Base-by-base conservation (phyloP, 2,888 invertebrate genomes). In the Lasioglossum calceatum region DNA sequence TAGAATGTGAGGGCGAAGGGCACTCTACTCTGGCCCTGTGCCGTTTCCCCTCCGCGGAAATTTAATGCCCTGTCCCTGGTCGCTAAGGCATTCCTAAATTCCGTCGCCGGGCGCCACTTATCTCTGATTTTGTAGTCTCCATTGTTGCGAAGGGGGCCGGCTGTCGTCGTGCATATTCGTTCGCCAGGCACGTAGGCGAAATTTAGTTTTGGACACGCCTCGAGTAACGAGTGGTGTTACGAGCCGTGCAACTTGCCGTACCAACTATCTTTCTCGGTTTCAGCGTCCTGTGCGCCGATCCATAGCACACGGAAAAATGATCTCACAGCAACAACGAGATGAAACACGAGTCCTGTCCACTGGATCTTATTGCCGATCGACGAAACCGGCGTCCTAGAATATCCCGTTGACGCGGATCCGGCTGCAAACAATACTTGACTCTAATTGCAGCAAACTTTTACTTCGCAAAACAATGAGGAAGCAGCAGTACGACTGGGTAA, bases 91-190 rank as follows among this genome's bases (percentile, higher is more conserved):
- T 90, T 92, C 83, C 84, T 77, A 88, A 88, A 92, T 91, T 92
- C 91, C 88, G 82, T 88, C 80, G 90, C 79, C 82, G 85, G 80
- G 42, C 87, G 83, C 90, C 91, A 93, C 92, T 92, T 92, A 91
- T 91, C 93, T 91, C 90, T 89, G 91, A 92, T 92, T 92, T 93
- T 90, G 88, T 88, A 92, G 86, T 88, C 89, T 86, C 92, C 88
- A 91, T 92, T 93, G 91, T 71, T 92, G 84, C 77, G 39, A 39
- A 36, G 67, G 71, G 73, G 72, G 77, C 50, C 75, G 50, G 74
- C n/a, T 78, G 86, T 87, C 81, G 84, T 81, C 84, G 78, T 81
- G 83, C 84, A 83, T 85, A 90, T 90, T 89, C 88, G 86, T 89
- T 91, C 82, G 75, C 89, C 73, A 70, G 64, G 87, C 90, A 88